Conservation (phyloP, 2,888 invertebrate genomes). For the Cacoxenus indagator region DNA sequence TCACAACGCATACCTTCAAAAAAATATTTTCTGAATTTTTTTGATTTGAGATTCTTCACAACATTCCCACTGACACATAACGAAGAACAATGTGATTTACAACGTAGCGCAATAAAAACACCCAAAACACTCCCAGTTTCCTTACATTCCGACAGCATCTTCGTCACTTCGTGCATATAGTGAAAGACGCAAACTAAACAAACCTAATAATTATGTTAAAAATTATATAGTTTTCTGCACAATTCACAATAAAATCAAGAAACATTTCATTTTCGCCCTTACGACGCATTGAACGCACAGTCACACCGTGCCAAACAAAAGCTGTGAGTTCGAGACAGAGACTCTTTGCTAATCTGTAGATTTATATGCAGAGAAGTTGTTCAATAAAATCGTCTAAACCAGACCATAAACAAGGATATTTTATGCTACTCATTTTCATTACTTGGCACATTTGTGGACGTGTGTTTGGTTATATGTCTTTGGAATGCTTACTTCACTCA, state of each 20-base stretch:
- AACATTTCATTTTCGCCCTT: slow-evolving; percentile 19
- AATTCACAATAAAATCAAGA: slow-evolving; percentile 7
- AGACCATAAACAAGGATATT: slow-evolving; percentile 62
- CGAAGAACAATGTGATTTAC: slow-evolving; percentile 31
- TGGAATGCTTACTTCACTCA: not conserved
- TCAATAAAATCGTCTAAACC: slow-evolving; percentile 66
- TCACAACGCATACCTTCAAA: too few species aligned
- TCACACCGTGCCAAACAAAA: not conserved
- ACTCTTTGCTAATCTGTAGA: slow-evolving; percentile 60
- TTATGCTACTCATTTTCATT: slow-evolving; percentile 50
- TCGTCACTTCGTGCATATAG: slow-evolving; percentile 17
- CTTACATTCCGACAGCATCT: slow-evolving; percentile 28
- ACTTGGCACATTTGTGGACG: slow-evolving; percentile 37
- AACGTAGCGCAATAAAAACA: slow-evolving; percentile 33
- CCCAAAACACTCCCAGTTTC: slow-evolving; percentile 28
- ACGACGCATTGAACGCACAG: not conserved
- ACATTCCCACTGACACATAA: too few species aligned
- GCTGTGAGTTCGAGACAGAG: too few species aligned
- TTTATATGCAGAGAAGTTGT: slow-evolving; percentile 69
- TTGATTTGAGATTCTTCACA: too few species aligned
- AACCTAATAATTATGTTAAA: slow-evolving; percentile 56
- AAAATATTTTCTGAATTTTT: too few species aligned
- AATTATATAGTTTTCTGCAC: slow-evolving; percentile 13
- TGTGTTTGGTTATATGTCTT: not conserved
- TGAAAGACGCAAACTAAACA: slow-evolving; percentile 41